Percentiles rank a stretch among this genome's conserved stretches.
Conservation (phyloP, 2,113 vertebrate genomes). For the Triplophysa dalaica region DNA sequence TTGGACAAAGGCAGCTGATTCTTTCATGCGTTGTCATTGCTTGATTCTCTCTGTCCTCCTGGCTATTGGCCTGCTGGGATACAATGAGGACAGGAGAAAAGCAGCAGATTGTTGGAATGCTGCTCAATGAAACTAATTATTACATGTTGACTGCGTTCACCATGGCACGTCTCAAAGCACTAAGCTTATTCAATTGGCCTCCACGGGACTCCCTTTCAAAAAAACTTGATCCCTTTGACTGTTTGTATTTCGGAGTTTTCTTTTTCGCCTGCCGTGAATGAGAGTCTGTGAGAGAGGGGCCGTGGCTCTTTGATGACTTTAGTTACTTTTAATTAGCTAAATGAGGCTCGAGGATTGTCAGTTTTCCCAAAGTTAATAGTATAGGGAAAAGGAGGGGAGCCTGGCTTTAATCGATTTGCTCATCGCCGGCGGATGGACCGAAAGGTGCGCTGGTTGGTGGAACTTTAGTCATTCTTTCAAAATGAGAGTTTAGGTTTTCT, state of each 20-base stretch:
- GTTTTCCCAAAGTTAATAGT: constrained; percentile 58
- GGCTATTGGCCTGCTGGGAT: constrained; percentile 97
- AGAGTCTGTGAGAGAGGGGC: constrained; percentile 90
- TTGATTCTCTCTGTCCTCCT: constrained; percentile 99
- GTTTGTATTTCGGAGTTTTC: constrained; percentile 99
- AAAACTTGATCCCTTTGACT: constrained; percentile 99
- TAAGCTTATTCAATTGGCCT: constrained; percentile 99
- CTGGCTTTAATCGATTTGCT: constrained; percentile 45
- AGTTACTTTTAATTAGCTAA: constrained; percentile 99
- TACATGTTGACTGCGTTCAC: constrained; percentile 99
- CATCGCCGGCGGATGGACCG: background rate
- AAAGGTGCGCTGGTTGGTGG: background rate
- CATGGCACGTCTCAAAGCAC: constrained; percentile 99
- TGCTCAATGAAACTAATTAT: constrained; percentile 99
- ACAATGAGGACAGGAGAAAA: constrained; percentile 99
- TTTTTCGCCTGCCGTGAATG: constrained; percentile 89
- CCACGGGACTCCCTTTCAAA: constrained; percentile 97
- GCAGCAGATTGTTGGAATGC: constrained; percentile 99
- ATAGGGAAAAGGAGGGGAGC: constrained; percentile 45
- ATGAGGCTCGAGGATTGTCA: constrained; percentile 71
- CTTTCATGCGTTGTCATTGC: constrained; percentile 99
- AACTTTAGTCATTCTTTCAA: background rate
- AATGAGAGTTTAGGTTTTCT: background rate
- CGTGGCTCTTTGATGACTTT: constrained; percentile 90
- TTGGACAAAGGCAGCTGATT: constrained; percentile 99